These are phyloP conservation scores for Drosophila quadrilineata DNA, from an alignment of 1,140 invertebrate species.

Conservation along the genomic window DNA sequence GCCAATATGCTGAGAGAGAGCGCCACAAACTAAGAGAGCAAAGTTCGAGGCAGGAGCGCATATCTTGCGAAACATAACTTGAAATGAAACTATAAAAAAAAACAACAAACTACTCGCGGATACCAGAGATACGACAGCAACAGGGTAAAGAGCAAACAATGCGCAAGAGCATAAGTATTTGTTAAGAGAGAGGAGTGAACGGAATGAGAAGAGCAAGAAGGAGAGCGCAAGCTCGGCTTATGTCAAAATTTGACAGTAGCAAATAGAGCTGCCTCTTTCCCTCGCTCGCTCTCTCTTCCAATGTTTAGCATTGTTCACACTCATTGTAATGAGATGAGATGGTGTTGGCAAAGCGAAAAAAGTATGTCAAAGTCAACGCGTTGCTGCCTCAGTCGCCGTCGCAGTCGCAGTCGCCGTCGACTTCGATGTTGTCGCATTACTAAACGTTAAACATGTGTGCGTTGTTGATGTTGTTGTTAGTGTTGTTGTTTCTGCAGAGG, in stretches of 20 bases:
- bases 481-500: conserved; percentile 26
- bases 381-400: conserved; percentile 34
- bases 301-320: conserved; percentile 21
- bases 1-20: conserved; percentile 13
- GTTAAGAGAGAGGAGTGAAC: neutral
- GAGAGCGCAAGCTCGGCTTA: conserved; percentile 46
- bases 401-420: conserved; percentile 8
- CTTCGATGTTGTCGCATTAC: conserved; percentile 44
- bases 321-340: conserved; percentile 41
- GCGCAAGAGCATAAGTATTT: too few species aligned
- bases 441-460: conserved; percentile 46
- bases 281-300: conserved; percentile 16
- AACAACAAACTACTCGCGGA: neutral
- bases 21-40: neutral
- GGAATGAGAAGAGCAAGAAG: conserved; percentile 4
- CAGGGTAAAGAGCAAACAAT: conserved; percentile 40
- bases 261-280: conserved; percentile 14
- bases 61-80: conserved; percentile 10
- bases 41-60: conserved; percentile 7
- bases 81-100: too few species aligned
- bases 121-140: conserved; percentile 42
- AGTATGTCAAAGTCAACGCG: conserved; percentile 81
- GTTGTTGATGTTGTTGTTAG: conserved; percentile 17
- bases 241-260: conserved; percentile 51
- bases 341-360: conserved; percentile 49